These are phyloP conservation scores for Octomys mimax DNA, from an alignment of 2,797 vertebrate species.

Conservation along the genomic window DNA sequence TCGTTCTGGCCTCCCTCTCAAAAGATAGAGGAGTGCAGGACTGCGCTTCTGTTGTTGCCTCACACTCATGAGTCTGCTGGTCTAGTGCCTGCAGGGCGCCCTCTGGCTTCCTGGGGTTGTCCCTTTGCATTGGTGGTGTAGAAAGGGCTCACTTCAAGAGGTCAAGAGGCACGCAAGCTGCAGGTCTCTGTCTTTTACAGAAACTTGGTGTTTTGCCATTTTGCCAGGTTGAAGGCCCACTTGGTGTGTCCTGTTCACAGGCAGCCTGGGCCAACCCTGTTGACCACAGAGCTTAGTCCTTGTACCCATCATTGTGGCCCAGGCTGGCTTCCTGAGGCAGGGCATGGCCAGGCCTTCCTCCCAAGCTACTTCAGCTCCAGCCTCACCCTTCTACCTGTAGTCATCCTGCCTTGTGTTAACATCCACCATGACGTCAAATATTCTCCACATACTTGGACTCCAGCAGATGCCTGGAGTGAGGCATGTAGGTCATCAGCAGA, in stretches of 20 bases:
- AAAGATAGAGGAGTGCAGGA: background rate
- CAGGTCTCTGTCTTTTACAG: background rate
- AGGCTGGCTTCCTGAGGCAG: background rate
- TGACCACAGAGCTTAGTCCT: background rate
- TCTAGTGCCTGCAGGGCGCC: background rate
- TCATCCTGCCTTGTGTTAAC: background rate
- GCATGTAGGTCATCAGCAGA: background rate
- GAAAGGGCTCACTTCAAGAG: background rate
- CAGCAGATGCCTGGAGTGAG: background rate
- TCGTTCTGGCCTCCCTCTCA: background rate
- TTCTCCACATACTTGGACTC: background rate
- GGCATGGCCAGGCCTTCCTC: background rate
- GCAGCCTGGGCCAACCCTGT: background rate
- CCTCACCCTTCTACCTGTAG: background rate
- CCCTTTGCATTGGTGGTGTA: background rate
- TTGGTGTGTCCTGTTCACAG: background rate
- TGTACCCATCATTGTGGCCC: accelerated
- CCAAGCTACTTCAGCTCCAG: background rate
- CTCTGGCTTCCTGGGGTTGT: background rate
- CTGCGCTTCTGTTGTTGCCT: background rate
- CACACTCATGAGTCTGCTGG: background rate
- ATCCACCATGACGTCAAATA: background rate
- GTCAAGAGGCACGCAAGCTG: background rate
- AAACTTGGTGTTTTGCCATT: background rate
- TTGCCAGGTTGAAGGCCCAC: background rate